Evolutionary conservation across 2,797 vertebrate genomes (phyloP), one percentile per base, ranked within the genome.

Genomic region (Artibeus jamaicensis): DNA sequence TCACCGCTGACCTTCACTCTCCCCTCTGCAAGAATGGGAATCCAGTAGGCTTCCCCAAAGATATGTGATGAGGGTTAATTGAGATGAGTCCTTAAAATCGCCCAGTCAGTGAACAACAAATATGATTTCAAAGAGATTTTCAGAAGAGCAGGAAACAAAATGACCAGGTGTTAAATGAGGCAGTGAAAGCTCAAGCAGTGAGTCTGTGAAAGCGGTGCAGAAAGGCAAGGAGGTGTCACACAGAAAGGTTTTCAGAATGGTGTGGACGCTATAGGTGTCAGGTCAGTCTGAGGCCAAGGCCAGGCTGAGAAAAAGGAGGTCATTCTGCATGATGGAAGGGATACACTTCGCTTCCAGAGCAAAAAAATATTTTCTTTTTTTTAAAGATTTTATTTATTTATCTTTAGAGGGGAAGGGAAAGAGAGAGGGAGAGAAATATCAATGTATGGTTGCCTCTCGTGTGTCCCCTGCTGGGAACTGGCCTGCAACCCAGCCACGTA

Each of bases 61-160:
- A 44, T 59, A 32, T 44, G n/a, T 44, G 37, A 70, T 71, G 39
- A 95, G 0, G 46, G 57, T 65, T 81, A 48, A 48, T 68, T 89
- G 76, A 79, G 4, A 76, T 57, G 44, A 78, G 9, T 3, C 46
- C 48, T 39, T 88, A 19, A 32, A 65, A 59, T 82, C 59, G 34
- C 9, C n/a, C 4, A 70, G 39, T 34, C 50, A 44, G 24, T 32
- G 5, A 76, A 34, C 10, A 65, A 73, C 37, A 79, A 65, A 24
- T 8, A n/a, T 34, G 1, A 37, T 48, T 82, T 85, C 70, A 71
- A 62, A 62, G 53, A 82, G n/a, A 65, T 81, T 93, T 90, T 89
- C 39, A 44, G 37, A 81, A n/a, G 22, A 71, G 19, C 22, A n/a
- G 65, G 44, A 34, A 81, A 65, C 3, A 12, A 50, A 71, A 70